A percentile compares a stretch with the other conserved stretches of the same genome.
phyloP scores from a whole-genome alignment of 2,888 invertebrate genomes.

The Calameuta filiformis region DNA sequence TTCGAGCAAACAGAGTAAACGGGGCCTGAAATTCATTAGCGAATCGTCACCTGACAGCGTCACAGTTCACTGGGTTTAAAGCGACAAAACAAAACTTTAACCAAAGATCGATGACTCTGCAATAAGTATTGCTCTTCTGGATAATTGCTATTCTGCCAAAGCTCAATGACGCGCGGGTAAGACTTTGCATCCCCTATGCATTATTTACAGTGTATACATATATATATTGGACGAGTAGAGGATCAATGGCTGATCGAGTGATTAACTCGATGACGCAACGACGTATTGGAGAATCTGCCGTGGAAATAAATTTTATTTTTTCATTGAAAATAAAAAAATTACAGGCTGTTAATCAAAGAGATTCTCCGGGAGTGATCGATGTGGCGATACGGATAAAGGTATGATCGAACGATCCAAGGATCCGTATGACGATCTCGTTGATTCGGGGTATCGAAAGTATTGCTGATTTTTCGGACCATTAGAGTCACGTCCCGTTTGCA shows the following conservation, averaged over 20 bases:
- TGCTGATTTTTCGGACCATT: neutral
- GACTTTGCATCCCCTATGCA: neutral
- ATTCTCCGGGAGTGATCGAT: no score
- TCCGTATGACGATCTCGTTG: neutral
- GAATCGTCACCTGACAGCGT: conserved; percentile 18
- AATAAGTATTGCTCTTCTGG: neutral
- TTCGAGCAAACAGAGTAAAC: conserved; percentile 49
- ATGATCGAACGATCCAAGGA: neutral
- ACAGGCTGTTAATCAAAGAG: neutral
- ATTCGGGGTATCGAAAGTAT: neutral
- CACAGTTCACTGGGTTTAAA: neutral
- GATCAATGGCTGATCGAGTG: neutral
- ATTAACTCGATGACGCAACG: neutral
- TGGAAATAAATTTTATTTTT: neutral
- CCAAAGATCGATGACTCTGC: neutral
- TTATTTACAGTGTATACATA: neutral
- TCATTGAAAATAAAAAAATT: no score
- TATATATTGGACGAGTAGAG: neutral
- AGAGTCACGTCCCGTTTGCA: conserved; percentile 23
- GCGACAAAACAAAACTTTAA: neutral
- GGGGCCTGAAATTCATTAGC: conserved; percentile 42
- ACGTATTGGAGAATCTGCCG: neutral
- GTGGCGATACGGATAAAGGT: neutral
- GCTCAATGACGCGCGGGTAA: neutral
- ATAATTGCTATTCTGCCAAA: neutral